Conservation (phyloP, 2,113 vertebrate species). For the Dromiciops gliroides region DNA sequence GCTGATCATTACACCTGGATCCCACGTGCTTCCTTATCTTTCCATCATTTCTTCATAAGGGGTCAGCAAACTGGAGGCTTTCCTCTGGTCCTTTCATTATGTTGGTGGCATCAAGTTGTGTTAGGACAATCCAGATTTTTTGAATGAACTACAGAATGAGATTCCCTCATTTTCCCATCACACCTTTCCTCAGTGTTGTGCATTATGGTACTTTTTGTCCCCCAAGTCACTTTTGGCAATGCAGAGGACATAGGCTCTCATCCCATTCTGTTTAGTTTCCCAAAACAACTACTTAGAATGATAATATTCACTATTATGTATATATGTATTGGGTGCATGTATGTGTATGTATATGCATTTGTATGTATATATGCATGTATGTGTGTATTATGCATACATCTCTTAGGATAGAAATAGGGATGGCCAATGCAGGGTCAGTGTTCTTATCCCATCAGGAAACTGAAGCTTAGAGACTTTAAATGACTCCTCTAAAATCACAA, state of each 20-base stretch:
- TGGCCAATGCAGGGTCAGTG: background rate
- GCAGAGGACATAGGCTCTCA: background rate
- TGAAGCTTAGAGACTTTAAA: background rate
- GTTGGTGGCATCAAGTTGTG: background rate
- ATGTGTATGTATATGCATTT: background rate
- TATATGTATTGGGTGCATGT: constrained; percentile 16
- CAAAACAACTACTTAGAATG: background rate
- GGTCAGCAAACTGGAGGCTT: background rate
- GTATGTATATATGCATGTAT: background rate
- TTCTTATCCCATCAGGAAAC: background rate
- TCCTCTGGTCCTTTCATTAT: background rate
- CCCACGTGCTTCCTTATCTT: background rate
- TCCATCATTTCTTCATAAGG: background rate
- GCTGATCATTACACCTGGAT: background rate
- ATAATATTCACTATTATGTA: background rate
- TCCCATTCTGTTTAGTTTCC: background rate
- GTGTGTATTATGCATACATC: background rate
- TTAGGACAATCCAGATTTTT: background rate
- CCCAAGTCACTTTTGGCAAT: background rate
- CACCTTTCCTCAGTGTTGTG: background rate
- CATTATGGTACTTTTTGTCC: background rate
- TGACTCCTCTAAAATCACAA: background rate
- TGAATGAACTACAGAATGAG: background rate
- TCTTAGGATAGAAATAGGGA: background rate
- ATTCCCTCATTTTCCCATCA: background rate